phyloP scores from a whole-genome alignment of 2,113 vertebrate species.

The Erpornis zantholeuca region DNA sequence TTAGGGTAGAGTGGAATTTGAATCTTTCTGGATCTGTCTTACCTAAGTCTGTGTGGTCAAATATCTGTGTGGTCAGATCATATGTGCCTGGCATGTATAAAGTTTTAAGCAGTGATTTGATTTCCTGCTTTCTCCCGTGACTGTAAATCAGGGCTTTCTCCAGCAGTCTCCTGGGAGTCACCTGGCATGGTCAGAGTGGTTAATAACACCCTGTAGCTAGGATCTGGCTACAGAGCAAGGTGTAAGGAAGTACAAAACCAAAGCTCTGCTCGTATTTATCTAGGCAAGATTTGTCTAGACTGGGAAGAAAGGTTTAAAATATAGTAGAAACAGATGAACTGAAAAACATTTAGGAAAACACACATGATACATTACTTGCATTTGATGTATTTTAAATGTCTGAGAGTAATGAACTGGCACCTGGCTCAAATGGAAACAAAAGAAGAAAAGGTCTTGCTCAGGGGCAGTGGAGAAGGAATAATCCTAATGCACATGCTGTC shows the following conservation, averaged over 20 bases:
- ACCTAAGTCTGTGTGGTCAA: not conserved
- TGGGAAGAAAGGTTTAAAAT: not conserved
- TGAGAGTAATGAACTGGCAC: slow-evolving; percentile 30
- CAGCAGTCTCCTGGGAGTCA: not conserved
- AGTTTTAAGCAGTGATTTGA: not conserved
- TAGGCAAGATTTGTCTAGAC: not conserved
- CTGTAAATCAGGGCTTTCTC: not conserved
- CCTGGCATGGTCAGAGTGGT: not conserved
- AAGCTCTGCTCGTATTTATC: not conserved
- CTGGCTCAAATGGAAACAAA: slow-evolving; percentile 1
- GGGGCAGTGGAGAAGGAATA: not conserved
- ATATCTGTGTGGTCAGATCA: not conserved
- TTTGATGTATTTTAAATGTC: slow-evolving; percentile 19
- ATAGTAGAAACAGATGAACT: not conserved
- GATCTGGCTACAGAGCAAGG: not conserved
- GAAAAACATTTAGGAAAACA: not conserved
- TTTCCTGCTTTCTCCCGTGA: not conserved
- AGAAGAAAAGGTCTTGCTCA: not conserved
- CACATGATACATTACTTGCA: not conserved
- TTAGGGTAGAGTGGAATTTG: not conserved
- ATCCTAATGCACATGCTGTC: not conserved
- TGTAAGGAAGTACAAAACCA: not conserved
- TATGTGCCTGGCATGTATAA: not conserved
- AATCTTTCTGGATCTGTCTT: not conserved
- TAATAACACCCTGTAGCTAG: not conserved